Conservation (phyloP, 92 coral and sea anemone species). For the Epizoanthus ramosus region DNA sequence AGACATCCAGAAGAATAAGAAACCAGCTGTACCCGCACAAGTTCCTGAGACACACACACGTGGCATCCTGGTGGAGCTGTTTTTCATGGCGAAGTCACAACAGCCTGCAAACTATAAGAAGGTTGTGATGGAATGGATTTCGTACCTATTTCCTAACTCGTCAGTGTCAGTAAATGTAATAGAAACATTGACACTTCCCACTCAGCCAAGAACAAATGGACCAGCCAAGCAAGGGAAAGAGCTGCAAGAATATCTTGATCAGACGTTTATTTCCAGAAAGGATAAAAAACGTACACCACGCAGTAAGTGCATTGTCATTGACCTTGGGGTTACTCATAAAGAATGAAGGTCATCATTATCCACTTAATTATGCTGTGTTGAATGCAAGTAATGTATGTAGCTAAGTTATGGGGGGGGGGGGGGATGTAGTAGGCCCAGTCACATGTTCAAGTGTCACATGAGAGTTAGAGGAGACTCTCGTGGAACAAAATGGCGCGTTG, state of each 20-base stretch:
- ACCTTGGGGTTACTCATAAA: too few species aligned
- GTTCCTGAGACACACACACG: constrained; percentile 10
- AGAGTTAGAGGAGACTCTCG: too few species aligned
- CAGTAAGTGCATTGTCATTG: not conserved
- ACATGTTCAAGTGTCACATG: too few species aligned
- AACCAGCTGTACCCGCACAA: not conserved
- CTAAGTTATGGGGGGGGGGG: too few species aligned
- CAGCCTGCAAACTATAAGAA: not conserved
- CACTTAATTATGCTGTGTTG: too few species aligned
- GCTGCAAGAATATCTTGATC: not conserved
- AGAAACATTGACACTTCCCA: not conserved
- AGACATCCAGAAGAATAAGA: not conserved
- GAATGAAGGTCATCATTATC: too few species aligned
- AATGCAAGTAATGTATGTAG: too few species aligned
- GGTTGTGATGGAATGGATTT: not conserved
- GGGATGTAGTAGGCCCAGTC: too few species aligned
- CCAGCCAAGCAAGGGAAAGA: not conserved
- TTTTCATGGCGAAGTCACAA: not conserved
- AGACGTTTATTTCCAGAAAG: not conserved
- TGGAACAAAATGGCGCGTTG: too few species aligned
- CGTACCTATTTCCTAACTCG: not conserved
- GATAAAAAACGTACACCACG: not conserved
- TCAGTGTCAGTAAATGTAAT: not conserved
- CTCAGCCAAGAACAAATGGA: not conserved
- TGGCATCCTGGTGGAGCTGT: constrained; percentile 8